Evolutionary conservation across 2,113 vertebrate genomes (phyloP).

Genomic region (Carassius carassius): DNA sequence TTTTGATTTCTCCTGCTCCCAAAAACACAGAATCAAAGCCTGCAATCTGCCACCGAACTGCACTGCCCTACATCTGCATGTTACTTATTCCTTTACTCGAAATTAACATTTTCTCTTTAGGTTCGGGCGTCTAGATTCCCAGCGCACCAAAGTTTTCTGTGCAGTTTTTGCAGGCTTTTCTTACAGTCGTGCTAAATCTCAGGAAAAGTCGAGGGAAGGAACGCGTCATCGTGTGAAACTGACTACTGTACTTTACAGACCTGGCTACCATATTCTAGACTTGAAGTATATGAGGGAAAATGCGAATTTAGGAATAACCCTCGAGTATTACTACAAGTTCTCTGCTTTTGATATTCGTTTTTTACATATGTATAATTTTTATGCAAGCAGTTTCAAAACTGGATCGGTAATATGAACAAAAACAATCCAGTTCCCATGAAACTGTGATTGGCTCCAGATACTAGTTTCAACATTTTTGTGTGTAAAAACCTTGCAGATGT

Average conservation of each 20-base stretch:
- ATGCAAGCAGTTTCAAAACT: no score
- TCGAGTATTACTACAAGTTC: constrained; percentile 28
- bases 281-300: constrained; percentile 28
- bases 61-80: constrained; percentile 73
- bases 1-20: constrained; percentile 64
- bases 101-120: not conserved
- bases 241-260: constrained; percentile 55
- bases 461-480: not conserved
- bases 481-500: no score
- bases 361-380: not conserved
- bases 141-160: constrained; percentile 77
- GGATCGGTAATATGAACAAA: no score
- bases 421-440: no score
- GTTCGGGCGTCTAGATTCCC: constrained; percentile 60
- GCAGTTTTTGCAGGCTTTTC: constrained; percentile 26
- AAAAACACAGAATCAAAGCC: constrained; percentile 61
- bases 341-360: not conserved
- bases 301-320: not conserved
- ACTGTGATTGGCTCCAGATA: no score
- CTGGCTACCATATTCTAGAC: constrained; percentile 32
- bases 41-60: constrained; percentile 80
- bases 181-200: constrained; percentile 68
- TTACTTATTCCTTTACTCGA: constrained; percentile 61
- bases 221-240: constrained; percentile 26
- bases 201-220: constrained; percentile 71